A percentile compares a stretch with the other conserved stretches of the same genome.
Evolutionary conservation across 1,140 invertebrate genomes (phyloP).

Genomic region (Polypedilum pembai): DNA sequence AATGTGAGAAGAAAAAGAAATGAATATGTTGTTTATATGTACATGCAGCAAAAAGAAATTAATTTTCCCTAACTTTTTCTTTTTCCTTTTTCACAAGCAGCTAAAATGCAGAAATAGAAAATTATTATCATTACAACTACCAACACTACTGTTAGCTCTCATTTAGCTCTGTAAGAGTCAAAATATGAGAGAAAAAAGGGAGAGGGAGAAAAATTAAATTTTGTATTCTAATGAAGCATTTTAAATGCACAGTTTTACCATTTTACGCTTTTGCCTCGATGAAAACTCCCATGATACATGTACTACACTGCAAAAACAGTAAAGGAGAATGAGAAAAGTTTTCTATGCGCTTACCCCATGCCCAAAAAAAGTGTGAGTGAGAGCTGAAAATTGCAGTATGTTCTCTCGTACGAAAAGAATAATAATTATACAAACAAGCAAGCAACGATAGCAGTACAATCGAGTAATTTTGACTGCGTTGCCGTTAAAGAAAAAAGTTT

Average conservation of each 20-base stretch:
- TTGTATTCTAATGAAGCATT: constrained; percentile 26
- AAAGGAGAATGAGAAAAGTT: too few relatives aligned
- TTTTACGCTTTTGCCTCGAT: not conserved
- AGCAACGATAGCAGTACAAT: not conserved
- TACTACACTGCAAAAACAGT: not conserved
- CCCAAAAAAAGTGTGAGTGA: not conserved
- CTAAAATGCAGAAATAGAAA: too few relatives aligned
- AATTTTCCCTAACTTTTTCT: too few relatives aligned
- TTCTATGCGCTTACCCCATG: too few relatives aligned
- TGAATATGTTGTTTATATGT: too few relatives aligned
- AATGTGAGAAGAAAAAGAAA: too few relatives aligned
- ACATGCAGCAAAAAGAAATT: too few relatives aligned
- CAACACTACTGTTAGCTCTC: too few relatives aligned
- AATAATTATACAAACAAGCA: not conserved
- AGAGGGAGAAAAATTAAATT: not conserved
- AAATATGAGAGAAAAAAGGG: not conserved
- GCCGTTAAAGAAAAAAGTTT: not conserved
- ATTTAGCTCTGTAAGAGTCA: too few relatives aligned
- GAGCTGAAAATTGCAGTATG: constrained; percentile 4
- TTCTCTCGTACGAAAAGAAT: not conserved
- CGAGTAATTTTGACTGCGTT: not conserved
- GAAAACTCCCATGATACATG: constrained; percentile 5
- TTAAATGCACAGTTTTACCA: constrained; percentile 18
- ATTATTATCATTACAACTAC: too few relatives aligned
- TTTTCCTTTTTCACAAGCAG: too few relatives aligned